These are phyloP conservation scores for Phoxinus dragarum DNA, from an alignment of 2,797 vertebrate genomes.

Conservation along the genomic window DNA sequence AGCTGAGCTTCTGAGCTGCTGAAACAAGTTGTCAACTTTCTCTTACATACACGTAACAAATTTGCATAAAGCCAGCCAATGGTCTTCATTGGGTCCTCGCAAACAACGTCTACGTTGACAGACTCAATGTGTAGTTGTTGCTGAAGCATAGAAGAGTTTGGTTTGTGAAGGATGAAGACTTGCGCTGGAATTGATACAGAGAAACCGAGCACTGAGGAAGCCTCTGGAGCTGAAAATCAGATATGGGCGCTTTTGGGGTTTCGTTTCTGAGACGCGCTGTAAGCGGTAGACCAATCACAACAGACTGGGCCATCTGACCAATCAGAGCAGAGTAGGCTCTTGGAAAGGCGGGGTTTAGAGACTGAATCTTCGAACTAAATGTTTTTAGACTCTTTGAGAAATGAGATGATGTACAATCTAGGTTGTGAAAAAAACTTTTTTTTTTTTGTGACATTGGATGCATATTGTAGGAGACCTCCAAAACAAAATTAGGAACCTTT, in stretches of 20 bases:
- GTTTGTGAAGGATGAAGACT: neutral
- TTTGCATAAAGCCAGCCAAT: neutral
- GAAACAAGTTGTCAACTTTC: neutral
- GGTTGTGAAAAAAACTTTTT: too few species aligned
- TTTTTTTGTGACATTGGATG: neutral
- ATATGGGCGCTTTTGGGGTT: neutral
- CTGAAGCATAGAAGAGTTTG: neutral
- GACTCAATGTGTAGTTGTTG: neutral
- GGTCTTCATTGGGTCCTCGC: neutral
- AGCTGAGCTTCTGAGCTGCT: neutral
- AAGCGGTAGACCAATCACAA: neutral
- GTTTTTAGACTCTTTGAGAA: neutral
- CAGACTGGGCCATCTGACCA: neutral
- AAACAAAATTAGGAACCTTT: neutral
- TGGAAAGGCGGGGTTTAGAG: neutral
- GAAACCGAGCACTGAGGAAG: neutral
- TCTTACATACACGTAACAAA: too few species aligned
- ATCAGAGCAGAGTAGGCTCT: neutral
- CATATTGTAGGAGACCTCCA: neutral
- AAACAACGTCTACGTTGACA: neutral
- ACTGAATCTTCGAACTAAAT: too few species aligned
- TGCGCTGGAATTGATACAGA: neutral
- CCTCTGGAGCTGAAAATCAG: neutral
- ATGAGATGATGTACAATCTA: neutral
- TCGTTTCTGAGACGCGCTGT: neutral